Evolutionary conservation across 1,140 invertebrate species (phyloP).

Genomic region (Drosophila kanapiae): DNA sequence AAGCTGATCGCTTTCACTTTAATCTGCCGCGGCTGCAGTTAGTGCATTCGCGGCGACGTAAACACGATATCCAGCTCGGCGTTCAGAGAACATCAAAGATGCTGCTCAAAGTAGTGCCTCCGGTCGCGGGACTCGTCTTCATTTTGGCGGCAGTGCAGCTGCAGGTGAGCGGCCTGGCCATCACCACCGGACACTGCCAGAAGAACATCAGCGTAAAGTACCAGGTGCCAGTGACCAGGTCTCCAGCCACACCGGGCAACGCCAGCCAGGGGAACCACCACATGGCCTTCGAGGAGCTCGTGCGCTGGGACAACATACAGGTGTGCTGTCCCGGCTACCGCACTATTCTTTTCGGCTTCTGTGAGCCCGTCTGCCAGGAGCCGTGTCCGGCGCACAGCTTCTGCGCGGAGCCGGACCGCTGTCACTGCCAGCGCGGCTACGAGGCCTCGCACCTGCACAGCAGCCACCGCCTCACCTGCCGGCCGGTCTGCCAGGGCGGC

Average conservation of each 20-base stretch:
- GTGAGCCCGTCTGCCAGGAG: conserved; percentile 68
- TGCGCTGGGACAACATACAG: conserved; percentile 70
- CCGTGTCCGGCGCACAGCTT: conserved; percentile 85
- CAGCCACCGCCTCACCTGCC: conserved; percentile 50
- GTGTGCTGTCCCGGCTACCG: conserved; percentile 77
- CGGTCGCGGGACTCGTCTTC: conserved; percentile 24
- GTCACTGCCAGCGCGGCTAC: conserved; percentile 87
- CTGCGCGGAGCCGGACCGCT: conserved; percentile 88
- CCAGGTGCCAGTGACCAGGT: conserved; percentile 68
- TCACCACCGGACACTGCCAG: conserved; percentile 73
- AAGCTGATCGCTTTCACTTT: conserved; percentile 57
- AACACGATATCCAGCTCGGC: conserved; percentile 34
- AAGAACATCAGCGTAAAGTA: conserved; percentile 80
- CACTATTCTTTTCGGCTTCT: conserved; percentile 75
- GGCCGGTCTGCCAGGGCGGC: conserved; percentile 70
- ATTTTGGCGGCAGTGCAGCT: conserved; percentile 3
- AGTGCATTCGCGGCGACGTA: conserved; percentile 50
- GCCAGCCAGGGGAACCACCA: conserved; percentile 43
- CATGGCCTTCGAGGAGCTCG: conserved; percentile 68
- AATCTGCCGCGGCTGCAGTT: conserved; percentile 53
- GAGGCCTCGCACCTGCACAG: conserved; percentile 75
- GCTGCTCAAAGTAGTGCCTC: conserved; percentile 36
- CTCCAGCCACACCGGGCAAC: conserved; percentile 5
- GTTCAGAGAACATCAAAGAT: conserved; percentile 26
- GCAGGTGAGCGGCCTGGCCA: conserved; percentile 40